phyloP scores from a whole-genome alignment of 2,113 vertebrate genomes.

The Spilogale gracilis region DNA sequence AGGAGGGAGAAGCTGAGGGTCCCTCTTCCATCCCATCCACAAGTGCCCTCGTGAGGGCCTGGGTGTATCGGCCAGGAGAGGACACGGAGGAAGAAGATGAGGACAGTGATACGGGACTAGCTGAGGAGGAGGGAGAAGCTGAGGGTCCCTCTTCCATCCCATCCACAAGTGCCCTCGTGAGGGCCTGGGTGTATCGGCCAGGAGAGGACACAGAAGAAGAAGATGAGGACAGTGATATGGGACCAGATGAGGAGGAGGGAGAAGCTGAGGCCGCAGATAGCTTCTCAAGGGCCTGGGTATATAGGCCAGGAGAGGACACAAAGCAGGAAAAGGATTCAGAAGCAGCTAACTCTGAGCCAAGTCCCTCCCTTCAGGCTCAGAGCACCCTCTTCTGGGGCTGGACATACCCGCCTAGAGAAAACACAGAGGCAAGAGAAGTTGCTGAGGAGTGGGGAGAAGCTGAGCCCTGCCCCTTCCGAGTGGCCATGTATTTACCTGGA shows the following conservation, averaged over 20 bases:
- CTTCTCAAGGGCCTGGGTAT: conserved; percentile 60
- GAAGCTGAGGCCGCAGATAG: background rate
- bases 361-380: background rate
- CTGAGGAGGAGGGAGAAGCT: conserved; percentile 9
- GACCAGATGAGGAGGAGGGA: conserved; percentile 17
- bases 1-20: conserved; percentile 6
- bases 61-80: conserved; percentile 47
- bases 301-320: conserved; percentile 35
- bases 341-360: background rate
- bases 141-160: background rate
- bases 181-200: conserved; percentile 40
- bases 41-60: conserved; percentile 23
- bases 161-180: background rate
- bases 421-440: background rate
- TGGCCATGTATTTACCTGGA: conserved; percentile 77
- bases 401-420: background rate
- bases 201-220: conserved; percentile 55
- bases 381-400: background rate
- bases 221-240: background rate
- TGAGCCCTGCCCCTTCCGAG: background rate
- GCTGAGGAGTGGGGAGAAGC: background rate
- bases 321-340: background rate
- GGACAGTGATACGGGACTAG: background rate
- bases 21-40: background rate
- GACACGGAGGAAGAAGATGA: background rate